Conservation (phyloP, 1,140 invertebrate species). For the Drosophila prosaltans region DNA sequence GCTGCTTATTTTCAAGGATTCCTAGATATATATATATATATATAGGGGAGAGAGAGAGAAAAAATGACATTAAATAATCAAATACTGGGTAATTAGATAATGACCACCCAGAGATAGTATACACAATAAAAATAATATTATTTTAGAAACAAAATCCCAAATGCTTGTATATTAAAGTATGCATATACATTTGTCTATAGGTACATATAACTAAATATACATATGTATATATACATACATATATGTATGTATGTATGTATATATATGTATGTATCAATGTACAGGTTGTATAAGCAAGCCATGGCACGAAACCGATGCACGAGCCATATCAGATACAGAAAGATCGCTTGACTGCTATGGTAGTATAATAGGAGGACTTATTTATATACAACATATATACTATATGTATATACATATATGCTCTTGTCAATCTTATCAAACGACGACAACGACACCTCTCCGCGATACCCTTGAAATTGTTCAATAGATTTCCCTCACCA, state of each 20-base stretch:
- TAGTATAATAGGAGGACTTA: slow-evolving; percentile 20
- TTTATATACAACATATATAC: slow-evolving; percentile 6
- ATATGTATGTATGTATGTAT: background rate
- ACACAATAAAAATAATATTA: slow-evolving; percentile 66
- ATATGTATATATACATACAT: slow-evolving; percentile 31
- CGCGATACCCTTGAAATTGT: slow-evolving; percentile 68
- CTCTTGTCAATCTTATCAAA: slow-evolving; percentile 76
- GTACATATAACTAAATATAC: no score
- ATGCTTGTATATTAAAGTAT: slow-evolving; percentile 33
- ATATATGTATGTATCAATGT: background rate
- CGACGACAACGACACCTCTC: slow-evolving; percentile 45
- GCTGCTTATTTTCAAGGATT: slow-evolving; percentile 85
- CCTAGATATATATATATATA: slow-evolving; percentile 83
- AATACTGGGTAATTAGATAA: slow-evolving; percentile 63
- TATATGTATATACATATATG: slow-evolving; percentile 4
- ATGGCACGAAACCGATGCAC: slow-evolving; percentile 66
- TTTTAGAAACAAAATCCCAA: slow-evolving; percentile 50
- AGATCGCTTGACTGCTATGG: slow-evolving; percentile 29
- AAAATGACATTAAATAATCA: slow-evolving; percentile 35
- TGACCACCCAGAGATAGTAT: slow-evolving; percentile 57
- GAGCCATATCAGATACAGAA: slow-evolving; percentile 54
- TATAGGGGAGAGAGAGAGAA: slow-evolving; percentile 13
- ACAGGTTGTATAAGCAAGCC: slow-evolving; percentile 22
- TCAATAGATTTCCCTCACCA: slow-evolving; percentile 28
- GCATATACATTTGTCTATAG: slow-evolving; percentile 13